Conservation (phyloP, 2,113 vertebrate genomes). For the Hipposideros armiger region DNA sequence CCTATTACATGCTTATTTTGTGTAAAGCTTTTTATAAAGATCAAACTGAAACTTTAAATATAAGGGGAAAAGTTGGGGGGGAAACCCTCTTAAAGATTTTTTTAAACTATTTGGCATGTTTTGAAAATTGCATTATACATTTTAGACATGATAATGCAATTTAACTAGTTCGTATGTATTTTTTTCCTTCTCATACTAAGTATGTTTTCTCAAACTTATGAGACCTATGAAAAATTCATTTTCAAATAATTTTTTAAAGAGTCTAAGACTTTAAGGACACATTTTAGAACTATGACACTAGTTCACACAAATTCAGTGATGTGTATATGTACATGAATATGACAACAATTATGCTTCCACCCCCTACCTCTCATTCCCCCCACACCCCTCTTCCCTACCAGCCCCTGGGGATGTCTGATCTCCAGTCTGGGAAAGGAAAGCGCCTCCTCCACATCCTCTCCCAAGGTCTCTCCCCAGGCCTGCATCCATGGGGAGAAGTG, state of each 20-base stretch:
- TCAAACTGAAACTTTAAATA: slow-evolving; percentile 54
- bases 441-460: slow-evolving; percentile 75
- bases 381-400: not conserved
- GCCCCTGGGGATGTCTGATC: slow-evolving; percentile 63
- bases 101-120: slow-evolving; percentile 17
- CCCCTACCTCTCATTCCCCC: not conserved
- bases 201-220: slow-evolving; percentile 39
- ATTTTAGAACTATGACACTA: slow-evolving; percentile 14
- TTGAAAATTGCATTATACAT: not conserved
- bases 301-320: not conserved
- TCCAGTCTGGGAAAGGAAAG: slow-evolving; percentile 71
- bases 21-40: slow-evolving; percentile 28
- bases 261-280: not conserved
- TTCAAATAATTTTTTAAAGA: not conserved
- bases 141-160: slow-evolving; percentile 48
- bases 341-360: not conserved
- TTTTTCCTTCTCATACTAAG: not conserved
- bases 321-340: not conserved
- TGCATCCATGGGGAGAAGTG: not conserved
- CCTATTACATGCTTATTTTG: not conserved
- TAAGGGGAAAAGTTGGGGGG: not conserved
- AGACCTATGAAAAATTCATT: slow-evolving; percentile 8
- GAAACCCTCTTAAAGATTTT: not conserved
- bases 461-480: slow-evolving; percentile 63
- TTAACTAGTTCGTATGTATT: not conserved